Evolutionary conservation across 2,888 invertebrate species (phyloP).

Genomic region (Tolmerus cingulatus): DNA sequence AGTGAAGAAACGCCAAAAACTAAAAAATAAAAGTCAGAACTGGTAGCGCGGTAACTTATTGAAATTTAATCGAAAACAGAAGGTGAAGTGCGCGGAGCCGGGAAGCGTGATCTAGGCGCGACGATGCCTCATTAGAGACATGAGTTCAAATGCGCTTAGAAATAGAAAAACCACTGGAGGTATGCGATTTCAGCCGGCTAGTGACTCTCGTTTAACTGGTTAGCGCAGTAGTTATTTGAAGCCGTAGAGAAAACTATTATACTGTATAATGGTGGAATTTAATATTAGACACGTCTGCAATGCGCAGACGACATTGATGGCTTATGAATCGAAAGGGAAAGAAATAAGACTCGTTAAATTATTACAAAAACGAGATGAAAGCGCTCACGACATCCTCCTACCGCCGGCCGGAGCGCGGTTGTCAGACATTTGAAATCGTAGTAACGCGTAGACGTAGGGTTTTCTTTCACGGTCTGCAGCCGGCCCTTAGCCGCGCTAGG

Average conservation of each 20-base stretch:
- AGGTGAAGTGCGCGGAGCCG: neutral
- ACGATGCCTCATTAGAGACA: slow-evolving; percentile 34
- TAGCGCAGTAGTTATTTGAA: slow-evolving; percentile 22
- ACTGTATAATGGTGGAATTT: slow-evolving; percentile 27
- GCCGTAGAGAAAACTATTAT: slow-evolving; percentile 31
- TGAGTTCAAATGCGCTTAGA: slow-evolving; percentile 29
- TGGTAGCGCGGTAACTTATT: slow-evolving; percentile 3
- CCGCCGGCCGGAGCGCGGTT: neutral
- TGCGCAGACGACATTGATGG: slow-evolving; percentile 33
- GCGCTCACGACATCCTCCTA: slow-evolving; percentile 24
- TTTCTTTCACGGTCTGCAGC: slow-evolving; percentile 29
- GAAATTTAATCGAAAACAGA: slow-evolving; percentile 20
- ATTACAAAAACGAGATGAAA: slow-evolving; percentile 10
- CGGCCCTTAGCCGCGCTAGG: slow-evolving; percentile 13
- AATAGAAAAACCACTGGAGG: slow-evolving; percentile 19
- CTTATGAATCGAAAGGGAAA: slow-evolving; percentile 33
- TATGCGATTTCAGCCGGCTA: slow-evolving; percentile 34
- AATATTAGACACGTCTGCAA: slow-evolving; percentile 34
- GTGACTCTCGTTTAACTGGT: slow-evolving; percentile 25
- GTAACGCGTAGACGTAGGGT: slow-evolving; percentile 18
- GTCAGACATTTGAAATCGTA: slow-evolving; percentile 29
- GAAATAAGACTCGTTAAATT: slow-evolving; percentile 34
- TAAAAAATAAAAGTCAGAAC: neutral
- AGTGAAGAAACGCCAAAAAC: neutral
- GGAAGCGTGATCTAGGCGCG: slow-evolving; percentile 7